Base-by-base conservation (phyloP, 2,113 vertebrate species). In the Symphodus melops region DNA sequence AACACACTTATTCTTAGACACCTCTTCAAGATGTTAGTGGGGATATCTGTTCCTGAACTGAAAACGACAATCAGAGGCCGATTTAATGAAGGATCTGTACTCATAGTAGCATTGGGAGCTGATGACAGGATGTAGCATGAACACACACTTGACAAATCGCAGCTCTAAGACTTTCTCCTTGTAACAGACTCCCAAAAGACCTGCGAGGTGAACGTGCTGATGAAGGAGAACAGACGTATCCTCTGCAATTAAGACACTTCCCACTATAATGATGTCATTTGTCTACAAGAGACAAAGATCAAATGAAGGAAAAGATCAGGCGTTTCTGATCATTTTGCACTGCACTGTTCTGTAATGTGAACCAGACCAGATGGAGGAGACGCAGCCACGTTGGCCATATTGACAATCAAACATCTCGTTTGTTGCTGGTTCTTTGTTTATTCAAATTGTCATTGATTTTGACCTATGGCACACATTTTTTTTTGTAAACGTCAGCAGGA, bases 251-350 rank as follows among this genome's bases (percentile, higher is more conserved):
- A 46, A 41, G 33, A 42, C 11, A 1, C 4, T 60, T 76, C 58
- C 68, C 56, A 8, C 72, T 72, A 3, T 65, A 69, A 66, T 84
- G 74, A 83, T 80, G 85, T 88, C 20, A 81, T 82, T 49, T 20
- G 46, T 83, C 55, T 25, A 57, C 53, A 42, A 48, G 67, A 72
- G 78, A 88, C 70, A 58, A 71, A 59, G 23, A 75, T 66, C 68
- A 25, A 66, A 66, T 56, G 81, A 83, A 87, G 72, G 79, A 87
- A 62, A 20, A 52, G 20, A 70, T 58, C 36, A 39, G 61, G 23
- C 36, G 36, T 64, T 37, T 63, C 79, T 72, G 55, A 75, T 76
- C 36, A 2, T 69, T 88, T 89, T 92, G 90, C 88, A 89, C 87
- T 87, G 81, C 65, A 65, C 42, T 8, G 67, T 73, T 87, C 64